Percentiles rank a stretch among this genome's conserved stretches.
Evolutionary conservation across 1,140 invertebrate species (phyloP).

Genomic region (Bombus soroeensis): DNA sequence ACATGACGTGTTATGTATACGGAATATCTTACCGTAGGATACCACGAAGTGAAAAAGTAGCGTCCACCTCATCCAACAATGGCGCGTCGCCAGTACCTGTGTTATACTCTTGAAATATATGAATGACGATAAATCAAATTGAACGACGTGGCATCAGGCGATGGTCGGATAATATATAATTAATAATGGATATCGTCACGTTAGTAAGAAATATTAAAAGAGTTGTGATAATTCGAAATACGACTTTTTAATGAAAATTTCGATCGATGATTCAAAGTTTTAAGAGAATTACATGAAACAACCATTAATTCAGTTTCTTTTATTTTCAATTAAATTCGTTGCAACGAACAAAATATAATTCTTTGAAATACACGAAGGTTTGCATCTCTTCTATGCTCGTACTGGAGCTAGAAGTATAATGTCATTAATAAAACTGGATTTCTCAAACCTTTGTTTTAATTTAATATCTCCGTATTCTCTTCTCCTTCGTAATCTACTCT

Average conservation of each 20-base stretch:
- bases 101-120: not conserved
- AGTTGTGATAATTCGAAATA: not conserved
- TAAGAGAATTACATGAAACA: no score
- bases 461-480: no score
- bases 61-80: slow-evolving; percentile 7
- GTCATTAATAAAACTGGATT: no score
- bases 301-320: not conserved
- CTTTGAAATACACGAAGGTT: not conserved
- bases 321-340: no score
- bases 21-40: not conserved
- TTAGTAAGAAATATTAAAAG: not conserved
- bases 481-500: no score
- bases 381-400: not conserved
- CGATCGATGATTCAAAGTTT: no score
- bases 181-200: not conserved
- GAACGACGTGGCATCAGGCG: not conserved
- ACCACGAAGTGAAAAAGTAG: not conserved
- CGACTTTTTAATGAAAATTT: no score
- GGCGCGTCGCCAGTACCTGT: not conserved
- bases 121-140: not conserved
- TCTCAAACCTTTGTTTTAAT: no score
- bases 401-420: no score
- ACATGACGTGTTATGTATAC: slow-evolving; percentile 48
- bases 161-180: not conserved
- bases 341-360: no score